Conservation (phyloP, 2,113 vertebrate genomes). For the Sinosuthora webbiana region DNA sequence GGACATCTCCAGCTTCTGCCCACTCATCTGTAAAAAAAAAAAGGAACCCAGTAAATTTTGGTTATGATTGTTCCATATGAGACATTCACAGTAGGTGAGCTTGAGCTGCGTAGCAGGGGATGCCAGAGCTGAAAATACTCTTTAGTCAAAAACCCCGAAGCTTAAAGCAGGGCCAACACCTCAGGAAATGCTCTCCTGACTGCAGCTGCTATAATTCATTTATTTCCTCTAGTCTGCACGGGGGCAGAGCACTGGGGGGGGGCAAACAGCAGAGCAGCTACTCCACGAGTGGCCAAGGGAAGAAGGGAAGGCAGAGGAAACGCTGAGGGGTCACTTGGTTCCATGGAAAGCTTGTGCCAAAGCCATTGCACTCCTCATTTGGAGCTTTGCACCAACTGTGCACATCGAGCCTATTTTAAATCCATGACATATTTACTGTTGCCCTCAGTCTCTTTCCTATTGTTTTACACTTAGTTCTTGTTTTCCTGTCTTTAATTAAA, state of each 20-base stretch:
- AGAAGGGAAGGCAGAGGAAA: neutral
- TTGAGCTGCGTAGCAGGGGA: neutral
- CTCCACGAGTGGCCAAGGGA: neutral
- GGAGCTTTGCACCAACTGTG: neutral
- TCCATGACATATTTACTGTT: conserved; percentile 10
- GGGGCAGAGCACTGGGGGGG: neutral
- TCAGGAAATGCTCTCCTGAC: neutral
- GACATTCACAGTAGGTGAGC: neutral
- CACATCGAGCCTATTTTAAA: neutral
- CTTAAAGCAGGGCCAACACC: neutral
- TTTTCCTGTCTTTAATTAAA: conserved; percentile 29
- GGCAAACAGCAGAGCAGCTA: neutral
- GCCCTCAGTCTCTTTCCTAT: neutral
- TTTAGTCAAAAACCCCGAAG: neutral
- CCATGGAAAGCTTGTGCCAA: neutral
- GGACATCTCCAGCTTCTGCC: neutral
- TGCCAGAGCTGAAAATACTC: neutral
- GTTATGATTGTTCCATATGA: neutral
- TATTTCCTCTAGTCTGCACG: neutral
- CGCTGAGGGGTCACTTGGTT: neutral
- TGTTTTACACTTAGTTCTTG: conserved; percentile 24
- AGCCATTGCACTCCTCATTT: neutral
- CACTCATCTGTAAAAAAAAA: neutral
- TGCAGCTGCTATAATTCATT: neutral
- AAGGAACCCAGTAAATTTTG: neutral